Evolutionary conservation across 64 coral and sea anemone genomes (phyloP), one percentile per base, ranked within the genome.

Genomic region (Pachyseris speciosa): DNA sequence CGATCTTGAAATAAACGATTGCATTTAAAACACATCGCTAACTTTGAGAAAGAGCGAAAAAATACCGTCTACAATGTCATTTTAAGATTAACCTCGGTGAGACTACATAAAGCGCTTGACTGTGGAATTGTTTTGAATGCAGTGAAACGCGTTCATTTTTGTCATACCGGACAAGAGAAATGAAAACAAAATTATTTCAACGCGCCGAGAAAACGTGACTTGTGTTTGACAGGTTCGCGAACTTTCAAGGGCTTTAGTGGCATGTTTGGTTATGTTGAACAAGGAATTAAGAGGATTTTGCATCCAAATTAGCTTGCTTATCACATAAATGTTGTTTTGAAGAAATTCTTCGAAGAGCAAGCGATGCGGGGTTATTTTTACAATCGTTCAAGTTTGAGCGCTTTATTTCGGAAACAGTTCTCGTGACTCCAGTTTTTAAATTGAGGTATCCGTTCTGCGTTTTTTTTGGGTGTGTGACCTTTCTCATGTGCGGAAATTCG

Each of bases 181-280:
- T 9, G 77, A 60, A 60, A 81, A 81, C 77, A 81, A 57, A 10
- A 1, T 36, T 22, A 41, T 79, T 79, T 79, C 75, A 79, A 61
- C 77, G 52, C 77, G 9, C 30, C 31, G 20, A 27, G 36, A 60
- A 58, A 81, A 81, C 77, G 77, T 81, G 77, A 81, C 52, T 81
- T 30, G 36, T 0, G 32, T 81, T 55, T 63, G 36, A 81, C 22
- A 40, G 25, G 77, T 81, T 81, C 77, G n/a, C 55, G 77, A 81
- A 58, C 77, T 60, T 81, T 81, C 77, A 61, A 81, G 77, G 19
- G 77, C 55, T 57, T 77, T 81, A 71, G 77, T 61, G 77, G 51
- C 55, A 37, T 81, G 77, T 81, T 81, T 81, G 51, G 53, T 60
- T 61, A n/a, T 61, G 77, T 61, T 81, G 34, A 61, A 81, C 77